Evolutionary conservation across 2,797 vertebrate species (phyloP), one percentile per base, ranked within the genome.

Genomic region (Melanogrammus aeglefinus): DNA sequence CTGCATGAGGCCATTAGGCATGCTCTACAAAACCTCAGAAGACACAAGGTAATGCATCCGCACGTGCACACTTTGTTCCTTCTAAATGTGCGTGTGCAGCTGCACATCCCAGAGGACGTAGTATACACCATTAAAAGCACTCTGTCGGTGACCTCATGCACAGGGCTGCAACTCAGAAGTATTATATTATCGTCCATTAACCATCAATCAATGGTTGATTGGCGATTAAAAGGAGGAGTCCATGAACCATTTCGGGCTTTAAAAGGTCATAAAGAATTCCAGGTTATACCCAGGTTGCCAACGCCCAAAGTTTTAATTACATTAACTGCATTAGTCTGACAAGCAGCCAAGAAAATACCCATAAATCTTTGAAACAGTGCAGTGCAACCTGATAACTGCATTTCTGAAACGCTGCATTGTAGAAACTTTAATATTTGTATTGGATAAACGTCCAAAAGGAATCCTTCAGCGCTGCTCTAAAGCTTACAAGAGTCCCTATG

Each of bases 1-100:
- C 95, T 99, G 86, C 97, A 96, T n/a, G 98, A 98, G 88, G 97
- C 96, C 72, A 97, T 97, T 86, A 95, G 96, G 86, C 96, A 96
- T 72, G 96, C 98, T 91, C 96, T 98, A 92, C 97, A 96, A 76
- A 95, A 96, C 85, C 98, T 99, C 95, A 96, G 97, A 93, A 99
- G 97, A 90, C 96, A 98, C 83, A 99, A 98, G 97, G 98, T 97
- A 91, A 29, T 27, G 6, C 12, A 29, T 36, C 33, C 16, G 18
- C 33, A 10, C 29, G 5, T 18, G 47, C 18, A 47, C 38, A 39
- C 38, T 39, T 39, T 36, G 35, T 36, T 36, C 35, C 35, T 36
- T 6, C 35, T 36, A 5, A 36, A 36, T 36, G 4, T 36, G 35
- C 31, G 31, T 31, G 31, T 31, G 31, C 31, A 31, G 2, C 31